Evolutionary conservation across 1,140 invertebrate genomes (phyloP).

Genomic region (Paralvinella palmiformis): DNA sequence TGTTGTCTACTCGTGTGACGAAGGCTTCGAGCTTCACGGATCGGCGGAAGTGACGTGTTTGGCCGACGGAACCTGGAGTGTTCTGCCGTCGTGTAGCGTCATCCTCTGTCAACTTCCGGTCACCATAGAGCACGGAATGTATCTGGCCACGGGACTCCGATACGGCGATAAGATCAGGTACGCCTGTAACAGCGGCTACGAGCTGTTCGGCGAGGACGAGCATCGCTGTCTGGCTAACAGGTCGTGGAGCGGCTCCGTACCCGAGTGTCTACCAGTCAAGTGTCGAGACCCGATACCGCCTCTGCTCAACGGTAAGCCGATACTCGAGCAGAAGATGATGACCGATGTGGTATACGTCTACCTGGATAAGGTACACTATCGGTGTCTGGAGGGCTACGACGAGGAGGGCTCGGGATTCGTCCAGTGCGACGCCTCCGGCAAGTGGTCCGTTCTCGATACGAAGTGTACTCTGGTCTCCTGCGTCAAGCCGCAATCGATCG

Average conservation of each 20-base stretch:
- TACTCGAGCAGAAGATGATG: too few relatives aligned
- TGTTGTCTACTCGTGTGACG: conserved; percentile 33
- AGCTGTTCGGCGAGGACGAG: conserved; percentile 66
- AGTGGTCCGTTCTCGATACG: conserved; percentile 28
- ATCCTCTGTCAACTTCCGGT: conserved; percentile 28
- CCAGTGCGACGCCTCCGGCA: conserved; percentile 31
- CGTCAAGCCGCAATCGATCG: conserved; percentile 23
- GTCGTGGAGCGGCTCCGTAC: conserved; percentile 78
- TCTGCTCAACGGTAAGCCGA: too few relatives aligned
- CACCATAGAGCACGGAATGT: conserved; percentile 31
- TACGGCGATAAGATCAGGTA: conserved; percentile 56
- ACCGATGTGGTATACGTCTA: too few relatives aligned
- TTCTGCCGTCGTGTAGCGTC: conserved; percentile 4
- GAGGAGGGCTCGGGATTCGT: conserved; percentile 37
- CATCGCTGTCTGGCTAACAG: conserved; percentile 71
- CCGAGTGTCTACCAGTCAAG: conserved; percentile 66
- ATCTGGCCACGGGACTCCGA: conserved; percentile 19
- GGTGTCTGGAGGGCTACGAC: conserved; percentile 54
- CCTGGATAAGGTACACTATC: conserved; percentile 26
- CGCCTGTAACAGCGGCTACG: conserved; percentile 69
- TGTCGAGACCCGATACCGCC: conserved; percentile 28
- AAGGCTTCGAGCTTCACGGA: conserved; percentile 55
- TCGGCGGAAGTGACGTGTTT: conserved; percentile 36
- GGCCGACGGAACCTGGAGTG: conserved; percentile 29
- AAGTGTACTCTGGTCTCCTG: conserved; percentile 24